phyloP scores from a whole-genome alignment of 2,797 vertebrate species.

The Echiichthys vipera region DNA sequence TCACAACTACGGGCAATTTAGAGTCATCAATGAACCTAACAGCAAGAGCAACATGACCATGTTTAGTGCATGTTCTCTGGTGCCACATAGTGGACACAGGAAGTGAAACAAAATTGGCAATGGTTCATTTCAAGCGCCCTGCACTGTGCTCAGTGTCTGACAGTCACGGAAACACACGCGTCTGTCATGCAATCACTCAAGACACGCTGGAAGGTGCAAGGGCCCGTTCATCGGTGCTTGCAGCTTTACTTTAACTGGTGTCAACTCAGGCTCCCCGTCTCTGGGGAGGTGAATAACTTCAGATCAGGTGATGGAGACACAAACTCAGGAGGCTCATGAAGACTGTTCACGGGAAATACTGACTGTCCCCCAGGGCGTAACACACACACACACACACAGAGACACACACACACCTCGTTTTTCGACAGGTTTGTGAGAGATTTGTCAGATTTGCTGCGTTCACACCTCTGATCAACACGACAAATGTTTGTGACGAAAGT shows the following conservation, averaged over 20 bases:
- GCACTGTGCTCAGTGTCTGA: no score
- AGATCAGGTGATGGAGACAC: slow-evolving; percentile 44
- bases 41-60: no score
- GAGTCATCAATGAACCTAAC: no score
- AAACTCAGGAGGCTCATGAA: slow-evolving; percentile 55
- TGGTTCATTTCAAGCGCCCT: no score
- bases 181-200: no score
- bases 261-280: not conserved
- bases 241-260: slow-evolving; percentile 1
- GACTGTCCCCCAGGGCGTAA: slow-evolving; percentile 59
- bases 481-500: slow-evolving; percentile 66
- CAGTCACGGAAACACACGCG: no score
- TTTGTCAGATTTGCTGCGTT: slow-evolving; percentile 71
- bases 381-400: slow-evolving; percentile 25
- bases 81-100: no score
- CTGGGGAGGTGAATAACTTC: slow-evolving; percentile 26
- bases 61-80: no score
- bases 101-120: no score
- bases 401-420: slow-evolving; percentile 32
- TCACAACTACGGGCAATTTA: no score
- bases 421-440: slow-evolving; percentile 42
- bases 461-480: slow-evolving; percentile 70
- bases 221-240: no score
- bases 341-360: slow-evolving; percentile 60
- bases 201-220: no score